phyloP scores from a whole-genome alignment of 1,140 invertebrate species.

The Orius laevigatus region DNA sequence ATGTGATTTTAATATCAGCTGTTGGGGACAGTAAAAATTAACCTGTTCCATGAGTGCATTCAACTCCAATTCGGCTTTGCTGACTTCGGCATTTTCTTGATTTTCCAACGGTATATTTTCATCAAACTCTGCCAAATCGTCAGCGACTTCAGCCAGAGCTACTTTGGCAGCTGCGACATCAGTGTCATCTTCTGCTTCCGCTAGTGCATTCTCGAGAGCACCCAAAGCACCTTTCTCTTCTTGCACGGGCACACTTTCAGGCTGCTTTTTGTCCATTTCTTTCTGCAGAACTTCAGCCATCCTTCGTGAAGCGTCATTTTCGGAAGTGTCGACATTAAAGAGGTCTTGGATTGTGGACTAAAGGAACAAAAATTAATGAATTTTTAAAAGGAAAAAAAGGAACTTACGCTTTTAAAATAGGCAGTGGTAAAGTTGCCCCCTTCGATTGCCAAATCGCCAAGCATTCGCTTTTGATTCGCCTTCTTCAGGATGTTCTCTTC shows the following conservation, averaged over 20 bases:
- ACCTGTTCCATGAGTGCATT: conserved; percentile 71
- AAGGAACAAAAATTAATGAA: conserved; percentile 9
- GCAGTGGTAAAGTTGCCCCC: conserved; percentile 97
- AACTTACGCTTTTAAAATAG: conserved; percentile 80
- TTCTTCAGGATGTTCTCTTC: conserved; percentile 99
- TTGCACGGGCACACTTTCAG: neutral
- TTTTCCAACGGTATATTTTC: conserved; percentile 79
- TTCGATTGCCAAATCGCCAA: conserved; percentile 96
- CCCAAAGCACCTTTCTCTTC: conserved; percentile 42
- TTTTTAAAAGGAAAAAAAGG: conserved; percentile 10
- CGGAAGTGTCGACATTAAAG: conserved; percentile 59
- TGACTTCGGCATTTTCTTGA: conserved; percentile 35
- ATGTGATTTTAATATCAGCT: neutral
- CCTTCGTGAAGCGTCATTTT: conserved; percentile 39
- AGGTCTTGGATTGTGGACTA: conserved; percentile 70
- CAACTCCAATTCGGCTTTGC: conserved; percentile 70
- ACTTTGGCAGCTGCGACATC: conserved; percentile 81
- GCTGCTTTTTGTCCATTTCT: conserved; percentile 26
- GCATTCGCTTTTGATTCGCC: conserved; percentile 89
- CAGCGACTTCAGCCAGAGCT: conserved; percentile 81
- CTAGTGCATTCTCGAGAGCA: conserved; percentile 65
- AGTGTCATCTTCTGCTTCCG: conserved; percentile 84
- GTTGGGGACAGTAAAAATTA: neutral
- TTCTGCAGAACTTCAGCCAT: conserved; percentile 44
- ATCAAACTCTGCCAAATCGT: conserved; percentile 91